Evolutionary conservation across 1,140 invertebrate genomes (phyloP), one percentile per base, ranked within the genome.

Genomic region (Trissolcus basalis): DNA sequence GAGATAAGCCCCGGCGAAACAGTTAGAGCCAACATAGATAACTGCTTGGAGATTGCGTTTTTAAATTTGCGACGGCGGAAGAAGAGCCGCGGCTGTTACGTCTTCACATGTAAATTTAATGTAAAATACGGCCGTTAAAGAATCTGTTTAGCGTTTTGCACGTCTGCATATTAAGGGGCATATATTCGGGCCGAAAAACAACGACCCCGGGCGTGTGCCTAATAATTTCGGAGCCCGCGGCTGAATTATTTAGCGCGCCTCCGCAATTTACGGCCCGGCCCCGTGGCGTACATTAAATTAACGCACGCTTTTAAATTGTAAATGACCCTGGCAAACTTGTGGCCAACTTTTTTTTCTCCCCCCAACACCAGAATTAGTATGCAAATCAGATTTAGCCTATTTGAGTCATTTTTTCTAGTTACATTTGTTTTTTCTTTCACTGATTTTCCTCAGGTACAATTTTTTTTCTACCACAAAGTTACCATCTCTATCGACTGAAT

Each of bases 101-200:
- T 74, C 71, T 74, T 67, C 71, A 63, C 71, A 68, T 74, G 71
- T 61, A 74, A 74, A 74, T 74, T 50, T 49, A 32, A 61, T 58
- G 49, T 67, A 53, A 75, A 69, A 59, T 68, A 68, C 49, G 41
- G 32, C 50, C 41, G 63, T 69, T 75, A 64, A 75, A 75, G 59
- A 75, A 75, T 75, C 72, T 75, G 72, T 75, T 75, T 69, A 75
- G 59, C 47, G 72, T 64, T 75, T 59, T 41, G 19, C 59, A 47
- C 19, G 19, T 27, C 19, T 51, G 53, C 48, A 64, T 69, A 69
- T 75, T 75, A 75, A 75, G 53, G 6, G 54, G 19, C 59, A 69
- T 75, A 75, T 68, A 68, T 75, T 69, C 33, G 48, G 47, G 64
- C 11, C 53, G 48, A 75, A 69, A 75, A 75, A 75, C 54, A 69